These are phyloP conservation scores for Bryconaethiops microstoma DNA, from an alignment of 2,797 vertebrate species.

Conservation along the genomic window DNA sequence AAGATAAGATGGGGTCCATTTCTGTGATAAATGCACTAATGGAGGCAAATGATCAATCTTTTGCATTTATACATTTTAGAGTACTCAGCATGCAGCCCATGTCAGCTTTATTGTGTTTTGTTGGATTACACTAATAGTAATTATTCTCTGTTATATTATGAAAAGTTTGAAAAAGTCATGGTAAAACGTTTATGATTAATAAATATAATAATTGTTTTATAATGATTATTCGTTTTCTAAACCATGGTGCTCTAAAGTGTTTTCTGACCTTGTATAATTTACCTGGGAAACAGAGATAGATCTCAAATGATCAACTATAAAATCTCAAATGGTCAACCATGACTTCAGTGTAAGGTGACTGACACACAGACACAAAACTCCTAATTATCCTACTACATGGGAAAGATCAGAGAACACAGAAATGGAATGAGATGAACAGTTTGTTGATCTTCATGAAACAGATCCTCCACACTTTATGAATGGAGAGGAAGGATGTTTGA, in stretches of 20 bases:
- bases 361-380: too few relatives aligned
- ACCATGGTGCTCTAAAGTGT: not conserved
- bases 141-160: not conserved
- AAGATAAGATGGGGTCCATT: not conserved
- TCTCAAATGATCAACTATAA: too few relatives aligned
- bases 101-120: not conserved
- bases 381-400: too few relatives aligned
- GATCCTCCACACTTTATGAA: too few relatives aligned
- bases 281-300: not conserved
- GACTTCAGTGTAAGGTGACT: too few relatives aligned
- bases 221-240: not conserved
- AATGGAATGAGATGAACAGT: not conserved
- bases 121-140: not conserved
- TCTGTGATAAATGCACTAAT: not conserved
- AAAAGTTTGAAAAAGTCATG: conserved; percentile 10
- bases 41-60: not conserved
- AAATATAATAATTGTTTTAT: conserved; percentile 18
- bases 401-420: not conserved
- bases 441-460: not conserved
- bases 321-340: too few relatives aligned
- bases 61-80: conserved; percentile 15
- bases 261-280: not conserved
- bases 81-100: not conserved
- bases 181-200: conserved; percentile 17
- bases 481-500: too few relatives aligned